phyloP scores from a whole-genome alignment of 2,797 vertebrate genomes.

The Gallirallus australis region DNA sequence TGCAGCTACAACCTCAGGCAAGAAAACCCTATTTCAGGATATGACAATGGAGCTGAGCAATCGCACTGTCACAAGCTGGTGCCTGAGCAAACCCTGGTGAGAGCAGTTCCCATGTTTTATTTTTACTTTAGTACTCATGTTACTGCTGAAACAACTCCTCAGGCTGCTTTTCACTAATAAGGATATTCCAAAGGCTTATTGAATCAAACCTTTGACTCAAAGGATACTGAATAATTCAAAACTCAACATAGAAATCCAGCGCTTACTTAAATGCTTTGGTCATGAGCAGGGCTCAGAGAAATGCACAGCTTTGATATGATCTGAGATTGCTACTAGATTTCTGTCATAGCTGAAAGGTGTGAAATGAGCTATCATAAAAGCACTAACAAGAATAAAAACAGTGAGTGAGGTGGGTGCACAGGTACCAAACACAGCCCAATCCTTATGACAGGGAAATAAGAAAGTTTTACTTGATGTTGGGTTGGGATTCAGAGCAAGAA shows the following conservation, averaged over 20 bases:
- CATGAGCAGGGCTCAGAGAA: not conserved
- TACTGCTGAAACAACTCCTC: not conserved
- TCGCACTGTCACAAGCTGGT: accelerated
- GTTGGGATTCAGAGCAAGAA: not conserved
- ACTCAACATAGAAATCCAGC: not conserved
- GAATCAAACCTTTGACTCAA: not conserved
- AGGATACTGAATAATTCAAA: not conserved
- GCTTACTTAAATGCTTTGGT: not conserved
- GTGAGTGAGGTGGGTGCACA: not conserved
- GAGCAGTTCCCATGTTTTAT: not conserved
- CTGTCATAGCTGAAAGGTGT: not conserved
- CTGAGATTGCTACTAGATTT: not conserved
- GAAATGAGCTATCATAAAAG: not conserved
- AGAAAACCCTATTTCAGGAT: not conserved
- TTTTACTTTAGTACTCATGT: not conserved
- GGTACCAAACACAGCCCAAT: not conserved
- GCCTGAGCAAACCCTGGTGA: not conserved
- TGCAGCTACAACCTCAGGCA: not conserved
- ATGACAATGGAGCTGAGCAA: not conserved
- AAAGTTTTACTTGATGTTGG: not conserved
- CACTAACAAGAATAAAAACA: not conserved
- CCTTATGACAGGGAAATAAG: not conserved
- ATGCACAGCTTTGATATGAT: not conserved
- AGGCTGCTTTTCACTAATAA: not conserved
- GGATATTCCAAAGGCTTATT: not conserved